These are phyloP conservation scores for Laticauda laticaudata DNA, from an alignment of 2,113 vertebrate species.

Conservation along the genomic window DNA sequence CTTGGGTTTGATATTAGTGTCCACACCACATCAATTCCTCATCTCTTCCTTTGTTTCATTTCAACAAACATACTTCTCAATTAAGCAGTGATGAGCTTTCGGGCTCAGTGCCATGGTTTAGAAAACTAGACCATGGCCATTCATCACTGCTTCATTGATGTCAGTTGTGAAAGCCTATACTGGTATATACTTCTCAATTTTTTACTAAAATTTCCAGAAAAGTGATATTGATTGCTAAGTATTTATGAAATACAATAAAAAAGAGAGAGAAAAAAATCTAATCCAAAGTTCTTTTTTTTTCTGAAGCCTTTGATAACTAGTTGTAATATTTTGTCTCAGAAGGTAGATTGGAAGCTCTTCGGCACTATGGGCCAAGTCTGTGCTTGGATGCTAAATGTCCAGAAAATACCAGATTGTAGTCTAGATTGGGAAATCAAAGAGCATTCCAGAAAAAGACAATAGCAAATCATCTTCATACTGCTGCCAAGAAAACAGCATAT, in stretches of 20 bases:
- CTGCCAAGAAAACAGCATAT: not conserved
- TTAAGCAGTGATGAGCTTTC: not conserved
- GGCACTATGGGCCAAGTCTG: not conserved
- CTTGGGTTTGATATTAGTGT: not conserved
- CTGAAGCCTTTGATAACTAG: not conserved
- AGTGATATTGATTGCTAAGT: not conserved
- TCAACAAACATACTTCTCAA: not conserved
- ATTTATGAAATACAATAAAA: not conserved
- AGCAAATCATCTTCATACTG: not conserved
- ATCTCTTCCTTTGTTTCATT: not conserved
- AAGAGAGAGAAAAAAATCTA: not conserved
- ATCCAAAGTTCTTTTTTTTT: not conserved
- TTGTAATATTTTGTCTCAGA: not conserved
- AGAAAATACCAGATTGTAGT: not conserved
- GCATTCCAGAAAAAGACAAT: not conserved
- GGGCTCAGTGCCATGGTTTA: not conserved
- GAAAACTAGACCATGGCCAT: not conserved
- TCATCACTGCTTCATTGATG: not conserved
- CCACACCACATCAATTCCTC: not conserved
- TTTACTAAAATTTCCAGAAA: not conserved
- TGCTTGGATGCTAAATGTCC: not conserved
- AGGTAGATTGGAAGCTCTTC: not conserved
- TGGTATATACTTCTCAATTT: not conserved
- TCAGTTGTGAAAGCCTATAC: not conserved
- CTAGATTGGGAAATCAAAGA: not conserved